Conservation (phyloP, 2,888 invertebrate species). For the Plebejus melissa region DNA sequence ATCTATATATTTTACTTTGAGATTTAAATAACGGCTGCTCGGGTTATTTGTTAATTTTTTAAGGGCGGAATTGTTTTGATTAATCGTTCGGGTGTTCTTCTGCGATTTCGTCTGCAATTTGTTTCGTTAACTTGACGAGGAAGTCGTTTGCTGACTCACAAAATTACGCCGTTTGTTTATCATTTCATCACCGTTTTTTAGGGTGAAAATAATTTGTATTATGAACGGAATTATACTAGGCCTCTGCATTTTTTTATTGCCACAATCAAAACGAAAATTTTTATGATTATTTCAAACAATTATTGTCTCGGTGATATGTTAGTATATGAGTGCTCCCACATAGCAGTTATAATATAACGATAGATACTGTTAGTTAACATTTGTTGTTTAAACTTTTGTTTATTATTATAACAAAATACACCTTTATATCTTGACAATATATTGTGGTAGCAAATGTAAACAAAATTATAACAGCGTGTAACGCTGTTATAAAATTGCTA, state of each 20-base stretch:
- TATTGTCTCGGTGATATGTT: too few relatives aligned
- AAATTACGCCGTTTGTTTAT: constrained; percentile 53
- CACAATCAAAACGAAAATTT: too few relatives aligned
- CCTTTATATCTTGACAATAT: too few relatives aligned
- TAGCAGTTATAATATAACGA: too few relatives aligned
- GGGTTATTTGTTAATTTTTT: constrained; percentile 63
- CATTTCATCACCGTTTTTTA: constrained; percentile 31
- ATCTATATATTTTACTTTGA: constrained; percentile 66
- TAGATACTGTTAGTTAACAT: too few relatives aligned
- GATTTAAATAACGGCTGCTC: constrained; percentile 69
- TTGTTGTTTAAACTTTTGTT: too few relatives aligned
- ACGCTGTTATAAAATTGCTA: too few relatives aligned
- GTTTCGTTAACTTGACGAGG: constrained; percentile 71
- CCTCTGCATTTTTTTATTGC: neutral
- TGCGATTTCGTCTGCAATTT: constrained; percentile 65
- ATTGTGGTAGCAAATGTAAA: too few relatives aligned
- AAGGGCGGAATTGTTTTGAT: constrained; percentile 63
- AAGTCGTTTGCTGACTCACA: constrained; percentile 64
- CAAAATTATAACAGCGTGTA: too few relatives aligned
- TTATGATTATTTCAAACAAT: too few relatives aligned
- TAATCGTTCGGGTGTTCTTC: constrained; percentile 62
- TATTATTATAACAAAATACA: too few relatives aligned
- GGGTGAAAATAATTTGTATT: constrained; percentile 7
- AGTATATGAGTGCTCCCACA: neutral
- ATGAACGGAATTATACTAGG: neutral